These are phyloP conservation scores for Gnathochromis pfefferi DNA, from an alignment of 2,113 vertebrate genomes.

Conservation along the genomic window DNA sequence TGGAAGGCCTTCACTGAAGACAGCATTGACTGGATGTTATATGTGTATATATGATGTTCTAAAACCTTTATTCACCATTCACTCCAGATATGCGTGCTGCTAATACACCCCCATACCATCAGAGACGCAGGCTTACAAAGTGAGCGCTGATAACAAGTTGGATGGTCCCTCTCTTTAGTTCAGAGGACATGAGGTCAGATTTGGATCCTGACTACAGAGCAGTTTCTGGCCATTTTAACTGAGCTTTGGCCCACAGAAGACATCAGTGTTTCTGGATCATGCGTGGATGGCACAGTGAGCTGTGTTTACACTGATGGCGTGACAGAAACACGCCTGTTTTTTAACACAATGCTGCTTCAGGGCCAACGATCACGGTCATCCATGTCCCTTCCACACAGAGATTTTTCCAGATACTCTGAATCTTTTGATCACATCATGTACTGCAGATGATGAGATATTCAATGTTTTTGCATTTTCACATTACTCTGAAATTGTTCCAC, in stretches of 20 bases:
- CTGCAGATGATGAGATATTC: not conserved
- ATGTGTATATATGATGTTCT: not conserved
- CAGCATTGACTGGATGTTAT: not conserved
- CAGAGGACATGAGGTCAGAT: accelerated
- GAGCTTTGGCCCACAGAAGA: not conserved
- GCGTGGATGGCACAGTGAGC: accelerated
- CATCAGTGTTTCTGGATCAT: not conserved
- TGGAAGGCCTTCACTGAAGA: not conserved
- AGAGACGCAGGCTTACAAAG: accelerated
- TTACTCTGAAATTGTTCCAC: not conserved
- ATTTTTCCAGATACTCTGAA: not conserved
- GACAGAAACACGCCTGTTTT: no score
- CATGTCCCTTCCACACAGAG: not conserved
- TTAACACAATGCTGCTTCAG: not conserved
- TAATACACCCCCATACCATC: not conserved
- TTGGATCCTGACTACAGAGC: not conserved
- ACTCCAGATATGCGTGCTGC: not conserved
- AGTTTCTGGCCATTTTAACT: not conserved
- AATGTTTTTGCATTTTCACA: not conserved
- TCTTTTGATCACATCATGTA: not conserved
- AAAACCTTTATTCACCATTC: not conserved
- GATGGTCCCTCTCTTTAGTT: not conserved
- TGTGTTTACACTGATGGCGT: not conserved
- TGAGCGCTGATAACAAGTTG: not conserved
- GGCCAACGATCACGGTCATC: not conserved